Base-by-base conservation (phyloP, 2,888 invertebrate genomes). In the Tuta absoluta region DNA sequence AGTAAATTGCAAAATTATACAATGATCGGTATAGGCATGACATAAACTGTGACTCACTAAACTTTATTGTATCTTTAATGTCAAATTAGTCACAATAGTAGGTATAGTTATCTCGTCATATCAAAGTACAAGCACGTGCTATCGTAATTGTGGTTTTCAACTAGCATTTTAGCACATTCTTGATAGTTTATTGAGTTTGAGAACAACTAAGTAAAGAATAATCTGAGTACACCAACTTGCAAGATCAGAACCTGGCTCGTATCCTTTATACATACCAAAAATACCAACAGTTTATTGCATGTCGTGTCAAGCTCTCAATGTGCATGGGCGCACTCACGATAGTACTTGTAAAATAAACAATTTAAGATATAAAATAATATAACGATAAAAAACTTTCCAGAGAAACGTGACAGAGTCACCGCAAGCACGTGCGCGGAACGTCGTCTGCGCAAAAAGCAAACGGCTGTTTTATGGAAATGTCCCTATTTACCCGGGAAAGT, bases 381-480 rank as follows among this genome's bases (percentile, higher is more conserved):
- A 7, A 51, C 12, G 63, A 28, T 19, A 19, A 38, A n/a, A 21
- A 41, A 37, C 48, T 66, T 62, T 62, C 59, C 19, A 28, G 49
- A 69, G 66, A 72, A 69, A 67, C 67, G 66, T 70, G 67, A 23
- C 56, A 57, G 38, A 65, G 69, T 62, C 66, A 67, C 63, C 56
- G 62, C 65, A 69, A 78, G 74, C 90, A 89, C 90, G 90, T 86
- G 90, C 79, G 74, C 67, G 58, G 68, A 12, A 24, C 56, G 28
- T 24, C 56, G 28, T 14, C 33, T n/a, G 73, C 69, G 77, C 72
- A 84, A 82, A 86, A 82, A 84, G 82, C 79, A 82, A 89, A 91
- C 81, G 79, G 84, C 86, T 74, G 77, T 87, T 90, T 89, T 91
- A 91, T 91, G 91, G 79, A 85, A 91, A 91, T 91, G 66, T 64